A percentile compares a stretch with the other conserved stretches of the same genome.
phyloP scores from a whole-genome alignment of 2,113 vertebrate genomes.

The Astatotilapia flaviijosephi region DNA sequence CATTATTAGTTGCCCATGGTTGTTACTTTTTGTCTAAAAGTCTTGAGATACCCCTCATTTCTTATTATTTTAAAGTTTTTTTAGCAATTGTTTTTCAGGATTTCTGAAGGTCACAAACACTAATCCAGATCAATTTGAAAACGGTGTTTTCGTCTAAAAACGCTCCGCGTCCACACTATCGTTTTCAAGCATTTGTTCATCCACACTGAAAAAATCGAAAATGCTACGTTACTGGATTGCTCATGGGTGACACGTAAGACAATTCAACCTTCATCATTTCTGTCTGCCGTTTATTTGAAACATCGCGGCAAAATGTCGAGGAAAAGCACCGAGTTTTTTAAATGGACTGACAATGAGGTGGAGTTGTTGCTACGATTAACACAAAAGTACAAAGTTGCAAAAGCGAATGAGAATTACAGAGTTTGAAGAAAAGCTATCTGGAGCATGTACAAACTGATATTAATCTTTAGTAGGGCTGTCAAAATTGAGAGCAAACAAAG shows the following conservation, averaged over 20 bases:
- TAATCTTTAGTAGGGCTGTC: not conserved
- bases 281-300: not conserved
- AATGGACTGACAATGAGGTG: not conserved
- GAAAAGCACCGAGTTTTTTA: accelerated
- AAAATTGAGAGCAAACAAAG: not conserved
- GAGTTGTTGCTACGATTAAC: not conserved
- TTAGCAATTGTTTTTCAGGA: not conserved
- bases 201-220: not conserved
- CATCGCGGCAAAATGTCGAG: accelerated
- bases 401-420: not conserved
- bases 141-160: accelerated
- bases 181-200: not conserved
- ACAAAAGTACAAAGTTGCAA: not conserved
- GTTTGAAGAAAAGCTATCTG: not conserved
- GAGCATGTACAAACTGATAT: not conserved
- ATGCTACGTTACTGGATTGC: accelerated
- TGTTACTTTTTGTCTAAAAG: not conserved
- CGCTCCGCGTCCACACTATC: accelerated
- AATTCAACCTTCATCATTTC: accelerated
- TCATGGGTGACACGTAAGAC: not conserved
- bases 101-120: not conserved
- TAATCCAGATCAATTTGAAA: not conserved
- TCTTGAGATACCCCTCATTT: not conserved
- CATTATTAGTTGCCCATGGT: not conserved
- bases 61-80: not conserved